Conservation (phyloP, 2,888 invertebrate genomes). For the Andrena haemorrhoa region DNA sequence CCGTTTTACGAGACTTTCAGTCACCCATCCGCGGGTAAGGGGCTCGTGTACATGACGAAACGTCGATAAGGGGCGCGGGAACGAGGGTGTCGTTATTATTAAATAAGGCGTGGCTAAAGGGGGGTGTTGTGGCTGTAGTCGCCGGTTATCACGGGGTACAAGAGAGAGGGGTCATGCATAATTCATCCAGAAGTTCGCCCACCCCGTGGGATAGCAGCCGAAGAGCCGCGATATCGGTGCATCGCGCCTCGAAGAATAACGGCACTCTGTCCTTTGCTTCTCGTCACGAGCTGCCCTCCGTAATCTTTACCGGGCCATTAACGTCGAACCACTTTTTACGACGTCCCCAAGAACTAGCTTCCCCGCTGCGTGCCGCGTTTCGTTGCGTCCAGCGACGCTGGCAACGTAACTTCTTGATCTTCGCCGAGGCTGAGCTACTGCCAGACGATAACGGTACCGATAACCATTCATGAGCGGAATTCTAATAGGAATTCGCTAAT, state of each 20-base stretch:
- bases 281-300: constrained; percentile 45
- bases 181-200: constrained; percentile 73
- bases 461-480: neutral
- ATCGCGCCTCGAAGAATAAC: constrained; percentile 60
- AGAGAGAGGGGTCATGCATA: constrained; percentile 72
- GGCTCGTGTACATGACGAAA: constrained; percentile 4
- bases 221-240: constrained; percentile 60
- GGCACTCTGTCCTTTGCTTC: constrained; percentile 61
- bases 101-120: constrained; percentile 64
- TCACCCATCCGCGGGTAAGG: constrained; percentile 10
- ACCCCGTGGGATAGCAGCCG: constrained; percentile 45
- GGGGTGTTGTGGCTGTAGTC: constrained; percentile 43
- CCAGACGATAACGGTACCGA: neutral
- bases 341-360: neutral
- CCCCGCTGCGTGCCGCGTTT: neutral
- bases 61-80: constrained; percentile 33
- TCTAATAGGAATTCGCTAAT: neutral
- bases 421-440: neutral
- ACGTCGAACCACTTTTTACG: constrained; percentile 69
- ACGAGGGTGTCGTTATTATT: constrained; percentile 63
- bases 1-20: neutral
- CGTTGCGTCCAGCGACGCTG: neutral
- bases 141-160: constrained; percentile 55
- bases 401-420: neutral
- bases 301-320: constrained; percentile 71